Conservation (phyloP, 2,797 vertebrate genomes). For the Rhyacichthys aspro region DNA sequence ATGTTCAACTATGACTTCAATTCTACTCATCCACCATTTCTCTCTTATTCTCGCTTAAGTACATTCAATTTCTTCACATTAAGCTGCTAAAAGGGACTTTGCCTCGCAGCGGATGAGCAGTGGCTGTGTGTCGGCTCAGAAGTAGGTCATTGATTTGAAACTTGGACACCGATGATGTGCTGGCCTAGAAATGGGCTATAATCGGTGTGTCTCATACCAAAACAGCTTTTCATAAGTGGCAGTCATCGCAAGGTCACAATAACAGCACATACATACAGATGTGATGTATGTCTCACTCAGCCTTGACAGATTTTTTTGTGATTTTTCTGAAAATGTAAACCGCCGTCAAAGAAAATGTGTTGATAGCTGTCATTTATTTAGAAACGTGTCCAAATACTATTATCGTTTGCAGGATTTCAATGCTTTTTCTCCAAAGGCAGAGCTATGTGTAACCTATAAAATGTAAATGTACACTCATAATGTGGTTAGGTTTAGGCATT, state of each 20-base stretch:
- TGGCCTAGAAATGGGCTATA: conserved; percentile 81
- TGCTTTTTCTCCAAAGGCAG: too few species aligned
- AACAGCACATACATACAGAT: conserved; percentile 37
- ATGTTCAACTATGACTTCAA: too few species aligned
- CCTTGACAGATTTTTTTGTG: too few species aligned
- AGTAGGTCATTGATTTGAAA: conserved; percentile 84
- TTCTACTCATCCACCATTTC: background rate
- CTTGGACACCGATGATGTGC: conserved; percentile 79
- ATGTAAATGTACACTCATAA: too few species aligned
- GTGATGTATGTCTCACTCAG: too few species aligned
- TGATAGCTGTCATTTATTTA: too few species aligned
- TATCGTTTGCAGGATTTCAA: too few species aligned
- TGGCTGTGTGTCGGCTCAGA: conserved; percentile 55
- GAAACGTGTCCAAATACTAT: too few species aligned
- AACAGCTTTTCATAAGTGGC: conserved; percentile 77
- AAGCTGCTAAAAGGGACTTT: conserved; percentile 68
- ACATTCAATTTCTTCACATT: conserved; percentile 43
- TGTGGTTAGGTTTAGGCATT: too few species aligned
- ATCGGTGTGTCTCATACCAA: conserved; percentile 77
- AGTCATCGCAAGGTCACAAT: conserved; percentile 77
- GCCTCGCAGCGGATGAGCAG: conserved; percentile 63
- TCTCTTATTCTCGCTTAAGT: conserved; percentile 41
- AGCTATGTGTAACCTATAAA: too few species aligned
- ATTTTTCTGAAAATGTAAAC: too few species aligned
- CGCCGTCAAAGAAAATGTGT: too few species aligned